Evolutionary conservation across 2,888 invertebrate species (phyloP).

Genomic region (Cephalotes varians): DNA sequence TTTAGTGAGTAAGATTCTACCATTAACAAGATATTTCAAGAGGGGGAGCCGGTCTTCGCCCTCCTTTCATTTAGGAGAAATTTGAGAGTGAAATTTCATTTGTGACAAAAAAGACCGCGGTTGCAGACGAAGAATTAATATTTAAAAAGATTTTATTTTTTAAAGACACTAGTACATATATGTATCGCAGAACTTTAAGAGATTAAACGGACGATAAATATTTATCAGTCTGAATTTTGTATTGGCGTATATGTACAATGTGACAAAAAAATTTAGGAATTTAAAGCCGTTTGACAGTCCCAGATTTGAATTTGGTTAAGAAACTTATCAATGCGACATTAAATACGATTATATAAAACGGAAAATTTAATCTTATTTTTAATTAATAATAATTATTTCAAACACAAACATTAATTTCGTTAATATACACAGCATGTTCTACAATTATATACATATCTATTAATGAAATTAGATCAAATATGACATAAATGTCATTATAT

Average conservation of each 20-base stretch:
- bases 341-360: not conserved
- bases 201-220: constrained; percentile 31
- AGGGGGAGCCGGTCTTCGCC: too few relatives aligned
- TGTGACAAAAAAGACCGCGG: too few relatives aligned
- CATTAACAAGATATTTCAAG: too few relatives aligned
- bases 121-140: too few relatives aligned
- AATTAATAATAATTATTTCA: constrained; percentile 8
- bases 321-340: not conserved
- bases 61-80: too few relatives aligned
- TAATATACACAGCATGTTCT: not conserved
- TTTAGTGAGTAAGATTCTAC: too few relatives aligned
- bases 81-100: too few relatives aligned
- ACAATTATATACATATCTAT: not conserved
- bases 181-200: too few relatives aligned
- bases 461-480: constrained; percentile 17
- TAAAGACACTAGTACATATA: too few relatives aligned
- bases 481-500: constrained; percentile 17
- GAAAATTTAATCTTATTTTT: not conserved
- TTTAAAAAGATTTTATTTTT: too few relatives aligned
- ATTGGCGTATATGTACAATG: not conserved
- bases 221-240: constrained; percentile 35
- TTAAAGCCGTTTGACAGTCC: not conserved
- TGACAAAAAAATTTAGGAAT: not conserved
- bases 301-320: not conserved
- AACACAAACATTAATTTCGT: not conserved